Percentiles rank a stretch among this genome's conserved stretches.
phyloP scores from a whole-genome alignment of 2,888 invertebrate genomes.

The Zygaena filipendulae region DNA sequence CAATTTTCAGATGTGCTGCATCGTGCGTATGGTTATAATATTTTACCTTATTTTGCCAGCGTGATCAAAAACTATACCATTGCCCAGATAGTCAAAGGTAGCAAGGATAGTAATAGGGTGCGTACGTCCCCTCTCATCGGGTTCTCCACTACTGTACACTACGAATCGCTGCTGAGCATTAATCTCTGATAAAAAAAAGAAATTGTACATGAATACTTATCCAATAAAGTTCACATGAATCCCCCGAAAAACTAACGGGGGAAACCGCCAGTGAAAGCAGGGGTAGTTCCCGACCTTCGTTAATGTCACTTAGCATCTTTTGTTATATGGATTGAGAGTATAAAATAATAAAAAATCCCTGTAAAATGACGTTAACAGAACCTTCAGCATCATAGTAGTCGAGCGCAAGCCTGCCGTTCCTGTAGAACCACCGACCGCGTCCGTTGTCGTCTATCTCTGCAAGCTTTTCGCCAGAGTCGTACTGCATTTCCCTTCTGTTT shows the following conservation, averaged over 20 bases:
- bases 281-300: too few species aligned
- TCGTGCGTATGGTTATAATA: not conserved
- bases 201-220: not conserved
- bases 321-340: too few species aligned
- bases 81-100: conserved; percentile 51
- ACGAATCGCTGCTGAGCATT: conserved; percentile 52
- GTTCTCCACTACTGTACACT: conserved; percentile 47
- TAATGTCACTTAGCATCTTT: too few species aligned
- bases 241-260: too few species aligned
- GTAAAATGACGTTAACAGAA: too few species aligned
- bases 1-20: not conserved
- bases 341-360: too few species aligned
- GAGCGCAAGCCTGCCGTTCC: conserved; percentile 42
- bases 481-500: conserved; percentile 35
- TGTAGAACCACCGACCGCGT: conserved; percentile 46
- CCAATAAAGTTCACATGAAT: too few species aligned
- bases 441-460: conserved; percentile 49
- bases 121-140: conserved; percentile 39
- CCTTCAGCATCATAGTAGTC: conserved; percentile 57
- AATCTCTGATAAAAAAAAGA: conserved; percentile 28
- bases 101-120: conserved; percentile 45
- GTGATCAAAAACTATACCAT: conserved; percentile 55
- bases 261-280: too few species aligned
- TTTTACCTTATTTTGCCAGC: conserved; percentile 47
- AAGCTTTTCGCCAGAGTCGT: conserved; percentile 44